Percentiles rank a stretch among this genome's conserved stretches.
Evolutionary conservation across 2,113 vertebrate genomes (phyloP).

Genomic region (Rhinoderma darwinii): DNA sequence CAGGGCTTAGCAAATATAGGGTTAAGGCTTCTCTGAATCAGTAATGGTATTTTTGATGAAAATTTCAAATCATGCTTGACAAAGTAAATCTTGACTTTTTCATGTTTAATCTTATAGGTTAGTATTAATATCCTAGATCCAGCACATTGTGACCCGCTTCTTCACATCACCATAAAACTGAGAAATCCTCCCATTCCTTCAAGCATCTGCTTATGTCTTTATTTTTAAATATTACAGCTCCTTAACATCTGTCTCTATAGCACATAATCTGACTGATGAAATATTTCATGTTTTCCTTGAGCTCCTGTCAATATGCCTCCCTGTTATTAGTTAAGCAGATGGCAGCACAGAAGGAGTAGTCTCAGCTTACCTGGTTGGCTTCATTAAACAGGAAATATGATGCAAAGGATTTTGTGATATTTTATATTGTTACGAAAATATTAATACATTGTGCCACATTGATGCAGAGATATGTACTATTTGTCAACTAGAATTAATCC

Average conservation of each 20-base stretch:
- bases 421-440: conserved; percentile 54
- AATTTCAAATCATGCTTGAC: conserved; percentile 24
- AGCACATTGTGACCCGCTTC: conserved; percentile 42
- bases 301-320: conserved; percentile 82
- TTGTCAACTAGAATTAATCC: conserved; percentile 29
- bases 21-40: conserved; percentile 15
- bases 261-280: conserved; percentile 86
- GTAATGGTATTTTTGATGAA: conserved; percentile 35
- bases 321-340: conserved; percentile 80
- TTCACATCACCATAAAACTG: conserved; percentile 47
- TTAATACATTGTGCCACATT: conserved; percentile 43
- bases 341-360: conserved; percentile 72
- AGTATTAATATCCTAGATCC: conserved; percentile 45
- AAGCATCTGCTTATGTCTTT: conserved; percentile 82
- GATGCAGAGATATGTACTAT: neutral
- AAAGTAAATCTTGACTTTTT: conserved; percentile 40
- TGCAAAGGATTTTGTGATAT: conserved; percentile 45
- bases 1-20: neutral
- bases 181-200: conserved; percentile 66
- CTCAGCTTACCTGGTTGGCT: conserved; percentile 75
- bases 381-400: conserved; percentile 61
- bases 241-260: conserved; percentile 83
- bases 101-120: conserved; percentile 45
- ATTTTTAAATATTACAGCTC: conserved; percentile 82
- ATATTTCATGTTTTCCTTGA: conserved; percentile 84